Evolutionary conservation across 2,113 vertebrate species (phyloP).

Genomic region (Mesocricetus auratus): DNA sequence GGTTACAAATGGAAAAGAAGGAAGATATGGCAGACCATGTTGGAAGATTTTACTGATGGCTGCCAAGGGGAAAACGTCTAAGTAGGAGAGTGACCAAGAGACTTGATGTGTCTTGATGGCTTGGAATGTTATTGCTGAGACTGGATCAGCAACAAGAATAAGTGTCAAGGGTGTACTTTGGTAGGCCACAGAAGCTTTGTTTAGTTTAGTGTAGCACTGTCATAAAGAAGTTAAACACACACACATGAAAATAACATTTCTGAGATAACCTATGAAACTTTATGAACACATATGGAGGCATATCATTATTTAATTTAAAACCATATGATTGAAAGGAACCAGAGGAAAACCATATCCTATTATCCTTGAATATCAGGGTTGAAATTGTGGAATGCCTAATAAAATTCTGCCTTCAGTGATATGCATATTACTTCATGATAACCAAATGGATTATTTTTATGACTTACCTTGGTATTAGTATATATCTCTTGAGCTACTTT

Average conservation of each 20-base stretch:
- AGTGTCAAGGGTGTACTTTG: neutral
- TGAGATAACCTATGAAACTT: neutral
- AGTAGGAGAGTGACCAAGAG: neutral
- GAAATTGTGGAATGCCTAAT: neutral
- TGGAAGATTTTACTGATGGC: neutral
- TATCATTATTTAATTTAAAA: neutral
- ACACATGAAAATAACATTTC: neutral
- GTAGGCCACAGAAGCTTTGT: neutral
- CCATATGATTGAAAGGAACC: neutral
- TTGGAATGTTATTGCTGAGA: neutral
- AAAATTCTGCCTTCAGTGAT: fast-evolving
- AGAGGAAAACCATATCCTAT: neutral
- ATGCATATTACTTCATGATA: neutral
- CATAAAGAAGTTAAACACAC: neutral
- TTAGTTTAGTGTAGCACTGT: neutral
- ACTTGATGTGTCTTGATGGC: neutral
- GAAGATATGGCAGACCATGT: neutral
- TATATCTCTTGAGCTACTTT: neutral
- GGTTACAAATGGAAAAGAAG: neutral
- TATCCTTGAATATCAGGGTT: neutral
- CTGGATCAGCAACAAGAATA: neutral
- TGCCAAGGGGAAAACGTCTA: neutral
- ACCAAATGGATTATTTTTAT: neutral
- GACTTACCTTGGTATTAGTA: neutral
- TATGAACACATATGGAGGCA: neutral